Evolutionary conservation across 2,113 vertebrate species (phyloP), one percentile per base, ranked within the genome.

Genomic region (Charina bottae): DNA sequence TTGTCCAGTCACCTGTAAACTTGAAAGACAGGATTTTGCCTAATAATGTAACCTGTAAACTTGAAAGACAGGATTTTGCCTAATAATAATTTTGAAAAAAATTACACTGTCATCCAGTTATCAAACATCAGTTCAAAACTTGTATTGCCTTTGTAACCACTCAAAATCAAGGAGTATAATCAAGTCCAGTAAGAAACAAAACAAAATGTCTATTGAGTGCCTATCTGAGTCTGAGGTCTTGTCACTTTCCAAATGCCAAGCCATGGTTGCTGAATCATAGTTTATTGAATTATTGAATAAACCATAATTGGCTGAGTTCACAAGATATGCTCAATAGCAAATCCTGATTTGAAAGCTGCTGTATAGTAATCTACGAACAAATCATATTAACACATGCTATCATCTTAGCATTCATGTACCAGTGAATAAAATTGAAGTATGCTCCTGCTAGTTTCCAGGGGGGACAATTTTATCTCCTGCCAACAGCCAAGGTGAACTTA

Each of bases 71-170:
- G 17, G n/a, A 85, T 9, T 37, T 64, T 56, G 28, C 56, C 83
- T 58, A 56, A 46, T 92, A 78, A n/a, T 89, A n/a, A 72, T 89
- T 90, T 46, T 49, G 24, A 90, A 83, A 90, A 56, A 56, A 90
- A 56, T 23, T 28, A 24, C 13, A 64, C 83, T 86, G 88, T 85
- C 83, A 89, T 89, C 49, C 42, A 23, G 19, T 88, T 83, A 86
- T 92, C 58, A 92, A 86, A 89, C 53, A 49, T 56, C 58, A 89
- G 42, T 92, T 89, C 64, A 72, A 13, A 13, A 13, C 15, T 13
- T 56, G 55, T 13, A 56, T 56, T 56, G 55, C 55, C 13, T 15
- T 13, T 56, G 55, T 56, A 55, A 55, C 54, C 2, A 11, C 54
- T 55, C 9, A 55, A 55, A 55, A 55, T 55, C 54, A 55, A 55